phyloP scores from a whole-genome alignment of 2,888 invertebrate genomes.

The Amaurobius ferox region DNA sequence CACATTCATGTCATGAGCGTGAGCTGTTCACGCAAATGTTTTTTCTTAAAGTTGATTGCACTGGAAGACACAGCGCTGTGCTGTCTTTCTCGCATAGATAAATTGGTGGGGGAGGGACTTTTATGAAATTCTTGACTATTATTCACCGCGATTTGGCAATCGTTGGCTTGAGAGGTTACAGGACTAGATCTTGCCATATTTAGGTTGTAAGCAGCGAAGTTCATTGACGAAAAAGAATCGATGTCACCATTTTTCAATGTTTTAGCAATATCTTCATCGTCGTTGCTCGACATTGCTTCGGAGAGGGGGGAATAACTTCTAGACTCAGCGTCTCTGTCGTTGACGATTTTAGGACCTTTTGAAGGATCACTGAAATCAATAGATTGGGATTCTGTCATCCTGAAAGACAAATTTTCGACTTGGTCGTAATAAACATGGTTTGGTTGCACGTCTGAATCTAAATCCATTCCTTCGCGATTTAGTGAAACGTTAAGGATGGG shows the following conservation, averaged over 20 bases:
- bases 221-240: conserved; percentile 23
- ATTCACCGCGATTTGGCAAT: conserved; percentile 11
- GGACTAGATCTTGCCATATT: conserved; percentile 64
- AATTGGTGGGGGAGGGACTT: conserved; percentile 58
- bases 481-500: neutral
- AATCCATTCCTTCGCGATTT: conserved; percentile 8
- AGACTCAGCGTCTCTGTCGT: conserved; percentile 29
- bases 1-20: conserved; percentile 45
- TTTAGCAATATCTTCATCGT: conserved; percentile 24
- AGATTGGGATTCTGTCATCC: conserved; percentile 1
- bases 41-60: conserved; percentile 54
- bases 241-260: conserved; percentile 24
- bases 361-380: neutral
- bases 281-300: conserved; percentile 50
- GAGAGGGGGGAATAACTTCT: conserved; percentile 60
- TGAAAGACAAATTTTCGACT: conserved; percentile 47
- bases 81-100: conserved; percentile 50
- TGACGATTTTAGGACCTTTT: neutral
- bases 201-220: conserved; percentile 52
- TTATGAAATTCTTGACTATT: conserved; percentile 20
- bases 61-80: conserved; percentile 55
- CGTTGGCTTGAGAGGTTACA: conserved; percentile 24
- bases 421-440: neutral
- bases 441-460: neutral
- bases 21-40: conserved; percentile 57